Evolutionary conservation across 2,888 invertebrate genomes (phyloP).

Genomic region (Agonopterix arenella): DNA sequence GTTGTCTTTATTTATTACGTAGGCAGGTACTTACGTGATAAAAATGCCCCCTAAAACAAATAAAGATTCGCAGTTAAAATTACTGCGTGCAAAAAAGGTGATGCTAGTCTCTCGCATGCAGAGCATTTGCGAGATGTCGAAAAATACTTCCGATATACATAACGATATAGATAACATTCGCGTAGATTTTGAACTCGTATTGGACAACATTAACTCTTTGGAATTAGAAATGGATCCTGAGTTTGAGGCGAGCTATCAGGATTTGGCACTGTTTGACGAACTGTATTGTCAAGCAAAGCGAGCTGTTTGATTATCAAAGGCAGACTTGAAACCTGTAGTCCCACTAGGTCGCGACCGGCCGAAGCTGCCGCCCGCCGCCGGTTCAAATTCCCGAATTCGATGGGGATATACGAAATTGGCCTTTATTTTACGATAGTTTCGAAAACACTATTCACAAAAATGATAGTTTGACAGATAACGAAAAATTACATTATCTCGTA

Average conservation of each 20-base stretch:
- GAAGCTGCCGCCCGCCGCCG: background rate
- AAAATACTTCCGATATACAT: background rate
- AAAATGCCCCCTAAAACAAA: background rate
- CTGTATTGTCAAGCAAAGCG: background rate
- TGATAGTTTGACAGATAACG: constrained; percentile 4
- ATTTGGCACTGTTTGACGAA: background rate
- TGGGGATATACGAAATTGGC: constrained; percentile 8
- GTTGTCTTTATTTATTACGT: background rate
- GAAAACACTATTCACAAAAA: constrained; percentile 8
- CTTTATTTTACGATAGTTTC: constrained; percentile 9
- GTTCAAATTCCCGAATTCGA: constrained; percentile 6
- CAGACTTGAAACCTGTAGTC: background rate
- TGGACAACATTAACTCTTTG: background rate
- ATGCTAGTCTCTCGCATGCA: background rate
- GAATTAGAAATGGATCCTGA: background rate
- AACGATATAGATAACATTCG: background rate
- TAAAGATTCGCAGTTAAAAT: background rate
- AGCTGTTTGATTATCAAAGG: too few relatives aligned
- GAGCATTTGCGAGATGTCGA: background rate
- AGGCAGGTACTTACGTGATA: background rate
- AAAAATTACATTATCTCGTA: constrained; percentile 10
- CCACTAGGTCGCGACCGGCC: background rate
- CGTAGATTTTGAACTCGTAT: background rate
- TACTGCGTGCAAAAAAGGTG: constrained; percentile 3
- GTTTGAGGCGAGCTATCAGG: background rate